A percentile compares a stretch with the other conserved stretches of the same genome.
These are phyloP conservation scores for Carassius gibelio DNA, from an alignment of 2,113 vertebrate genomes.

Conservation along the genomic window DNA sequence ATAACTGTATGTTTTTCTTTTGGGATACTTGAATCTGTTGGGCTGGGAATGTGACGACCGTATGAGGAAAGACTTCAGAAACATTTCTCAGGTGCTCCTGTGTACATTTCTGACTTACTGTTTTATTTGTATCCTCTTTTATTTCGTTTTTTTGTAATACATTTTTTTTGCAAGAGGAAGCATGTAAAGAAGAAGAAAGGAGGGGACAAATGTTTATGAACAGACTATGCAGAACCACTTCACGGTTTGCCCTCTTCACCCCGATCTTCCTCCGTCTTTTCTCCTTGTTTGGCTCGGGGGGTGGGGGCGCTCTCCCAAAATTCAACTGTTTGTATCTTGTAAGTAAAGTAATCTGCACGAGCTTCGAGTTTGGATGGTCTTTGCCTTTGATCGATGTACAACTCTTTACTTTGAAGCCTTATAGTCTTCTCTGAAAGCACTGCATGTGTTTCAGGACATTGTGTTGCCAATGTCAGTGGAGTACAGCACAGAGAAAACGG, in stretches of 20 bases:
- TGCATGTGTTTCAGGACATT: conserved; percentile 41
- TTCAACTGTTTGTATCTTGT: conserved; percentile 32
- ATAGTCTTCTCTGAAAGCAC: conserved; percentile 44
- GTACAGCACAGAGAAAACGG: conserved; percentile 19
- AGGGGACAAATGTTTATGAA: conserved; percentile 62
- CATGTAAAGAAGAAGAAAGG: conserved; percentile 62
- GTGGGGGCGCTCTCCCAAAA: conserved; percentile 21
- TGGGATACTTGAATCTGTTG: conserved; percentile 90
- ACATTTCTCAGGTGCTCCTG: conserved; percentile 94
- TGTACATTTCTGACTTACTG: conserved; percentile 73
- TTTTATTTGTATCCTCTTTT: conserved; percentile 57
- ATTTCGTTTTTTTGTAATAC: conserved; percentile 55
- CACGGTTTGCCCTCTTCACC: conserved; percentile 59
- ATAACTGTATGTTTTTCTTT: conserved; percentile 79
- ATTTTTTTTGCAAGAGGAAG: conserved; percentile 70
- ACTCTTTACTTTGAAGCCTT: conserved; percentile 55
- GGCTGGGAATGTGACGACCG: conserved; percentile 78
- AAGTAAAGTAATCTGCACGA: conserved; percentile 39
- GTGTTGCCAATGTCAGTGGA: conserved; percentile 45
- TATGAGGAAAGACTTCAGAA: conserved; percentile 77
- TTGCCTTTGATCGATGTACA: conserved; percentile 50
- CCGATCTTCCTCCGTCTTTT: conserved; percentile 29
- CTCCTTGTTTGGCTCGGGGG: conserved; percentile 35
- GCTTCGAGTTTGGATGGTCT: conserved; percentile 48
- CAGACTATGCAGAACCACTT: conserved; percentile 83